A percentile compares a stretch with the other conserved stretches of the same genome.
phyloP scores from a whole-genome alignment of 30 jellyfish, hydroid and myxozoan genomes.

The Clytia hemisphaerica region DNA sequence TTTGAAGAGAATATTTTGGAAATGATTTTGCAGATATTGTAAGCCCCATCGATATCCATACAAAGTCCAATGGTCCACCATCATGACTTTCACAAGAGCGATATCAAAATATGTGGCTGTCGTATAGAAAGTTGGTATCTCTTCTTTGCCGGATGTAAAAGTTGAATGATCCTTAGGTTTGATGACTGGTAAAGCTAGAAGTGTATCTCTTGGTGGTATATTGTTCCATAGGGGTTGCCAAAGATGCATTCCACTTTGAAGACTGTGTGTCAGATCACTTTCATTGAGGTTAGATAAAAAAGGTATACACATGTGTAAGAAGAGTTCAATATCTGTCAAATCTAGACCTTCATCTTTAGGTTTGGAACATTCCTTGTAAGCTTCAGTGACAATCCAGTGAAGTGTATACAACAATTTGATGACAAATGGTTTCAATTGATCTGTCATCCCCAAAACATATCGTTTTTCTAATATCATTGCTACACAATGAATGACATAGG shows the following conservation, averaged over 20 bases:
- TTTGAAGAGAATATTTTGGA: constrained; percentile 2
- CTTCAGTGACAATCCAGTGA: constrained; percentile 78
- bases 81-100: constrained; percentile 53
- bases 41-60: constrained; percentile 62
- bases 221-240: constrained; percentile 87
- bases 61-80: constrained; percentile 34
- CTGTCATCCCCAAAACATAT: constrained; percentile 50
- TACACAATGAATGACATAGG: constrained; percentile 71
- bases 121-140: constrained; percentile 1
- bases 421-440: constrained; percentile 59
- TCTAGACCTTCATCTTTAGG: constrained; percentile 24
- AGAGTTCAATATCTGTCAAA: constrained; percentile 48
- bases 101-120: constrained; percentile 56
- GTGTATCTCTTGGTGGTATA: constrained; percentile 55
- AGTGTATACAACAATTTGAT: constrained; percentile 49
- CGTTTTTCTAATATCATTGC: constrained; percentile 51
- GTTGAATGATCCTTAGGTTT: not conserved
- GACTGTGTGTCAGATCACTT: constrained; percentile 50
- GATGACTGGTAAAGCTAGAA: constrained; percentile 48
- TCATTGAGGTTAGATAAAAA: constrained; percentile 45
- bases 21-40: constrained; percentile 41
- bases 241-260: constrained; percentile 37
- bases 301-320: constrained; percentile 55
- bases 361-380: constrained; percentile 43
- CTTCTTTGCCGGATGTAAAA: not conserved